Conservation (phyloP, 2,888 invertebrate species). For the Horisme vitalbata region DNA sequence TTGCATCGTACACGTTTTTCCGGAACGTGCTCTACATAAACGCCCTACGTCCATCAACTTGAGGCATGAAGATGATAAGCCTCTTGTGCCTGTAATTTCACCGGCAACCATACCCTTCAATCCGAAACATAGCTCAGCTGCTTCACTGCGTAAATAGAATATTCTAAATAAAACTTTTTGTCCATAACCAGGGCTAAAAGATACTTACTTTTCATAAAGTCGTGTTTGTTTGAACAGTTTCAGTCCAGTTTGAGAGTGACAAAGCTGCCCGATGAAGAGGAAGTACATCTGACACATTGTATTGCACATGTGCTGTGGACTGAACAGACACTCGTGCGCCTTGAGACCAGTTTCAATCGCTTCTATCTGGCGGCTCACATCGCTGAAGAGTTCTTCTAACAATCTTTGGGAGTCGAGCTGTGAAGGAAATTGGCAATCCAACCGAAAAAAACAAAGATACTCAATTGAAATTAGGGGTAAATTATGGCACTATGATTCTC, state of each 20-base stretch:
- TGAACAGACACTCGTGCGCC: conserved; percentile 93
- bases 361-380: conserved; percentile 89
- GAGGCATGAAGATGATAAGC: no score
- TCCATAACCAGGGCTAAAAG: neutral
- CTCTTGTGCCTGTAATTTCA: no score
- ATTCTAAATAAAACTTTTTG: neutral
- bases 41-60: no score
- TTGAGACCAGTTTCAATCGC: conserved; percentile 88
- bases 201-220: conserved; percentile 89
- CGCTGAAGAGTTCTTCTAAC: conserved; percentile 90
- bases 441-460: no score
- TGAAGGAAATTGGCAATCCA: no score
- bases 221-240: conserved; percentile 88
- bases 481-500: no score
- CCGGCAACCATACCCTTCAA: no score
- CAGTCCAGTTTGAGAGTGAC: conserved; percentile 86
- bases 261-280: conserved; percentile 94
- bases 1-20: no score
- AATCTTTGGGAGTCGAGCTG: conserved; percentile 87
- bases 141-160: no score
- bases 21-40: no score
- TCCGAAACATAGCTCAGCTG: no score
- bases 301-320: conserved; percentile 93
- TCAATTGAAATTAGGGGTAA: no score
- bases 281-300: conserved; percentile 98